Evolutionary conservation across 2,888 invertebrate species (phyloP).

Genomic region (Parochlus steinenii): DNA sequence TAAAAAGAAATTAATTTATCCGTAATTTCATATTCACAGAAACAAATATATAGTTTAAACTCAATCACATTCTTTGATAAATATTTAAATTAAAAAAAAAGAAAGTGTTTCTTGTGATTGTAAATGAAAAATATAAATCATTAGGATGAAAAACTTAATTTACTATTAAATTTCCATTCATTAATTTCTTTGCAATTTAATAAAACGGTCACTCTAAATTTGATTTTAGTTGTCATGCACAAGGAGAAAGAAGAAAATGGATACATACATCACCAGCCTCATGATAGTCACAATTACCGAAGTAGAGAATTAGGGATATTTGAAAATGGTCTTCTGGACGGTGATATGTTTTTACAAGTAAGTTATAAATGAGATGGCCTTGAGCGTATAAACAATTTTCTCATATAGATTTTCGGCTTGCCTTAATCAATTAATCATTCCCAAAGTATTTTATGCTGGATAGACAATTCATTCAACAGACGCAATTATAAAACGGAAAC

Average conservation of each 20-base stretch:
- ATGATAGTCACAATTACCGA: conserved; percentile 39
- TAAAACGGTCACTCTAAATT: too few relatives aligned
- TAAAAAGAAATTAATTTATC: too few relatives aligned
- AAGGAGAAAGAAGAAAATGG: conserved; percentile 82
- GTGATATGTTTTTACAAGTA: conserved; percentile 92
- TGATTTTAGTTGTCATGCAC: conserved; percentile 80
- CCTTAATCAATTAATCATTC: background rate
- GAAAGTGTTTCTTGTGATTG: too few relatives aligned
- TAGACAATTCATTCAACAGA: background rate
- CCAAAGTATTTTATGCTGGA: background rate
- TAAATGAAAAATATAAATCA: too few relatives aligned
- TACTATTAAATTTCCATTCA: too few relatives aligned
- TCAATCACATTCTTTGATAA: too few relatives aligned
- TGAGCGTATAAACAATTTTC: background rate
- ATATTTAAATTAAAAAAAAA: too few relatives aligned
- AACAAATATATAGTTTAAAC: too few relatives aligned
- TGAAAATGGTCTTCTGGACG: conserved; percentile 80
- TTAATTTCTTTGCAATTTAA: too few relatives aligned
- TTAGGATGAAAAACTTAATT: too few relatives aligned
- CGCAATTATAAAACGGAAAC: background rate
- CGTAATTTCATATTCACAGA: too few relatives aligned
- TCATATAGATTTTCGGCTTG: background rate
- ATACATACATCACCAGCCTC: conserved; percentile 37
- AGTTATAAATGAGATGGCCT: conserved; percentile 17
- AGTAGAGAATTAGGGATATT: conserved; percentile 66